A percentile compares a stretch with the other conserved stretches of the same genome.
These are phyloP conservation scores for Cossypha niveicapilla DNA, from an alignment of 2,797 vertebrate genomes.

Conservation along the genomic window DNA sequence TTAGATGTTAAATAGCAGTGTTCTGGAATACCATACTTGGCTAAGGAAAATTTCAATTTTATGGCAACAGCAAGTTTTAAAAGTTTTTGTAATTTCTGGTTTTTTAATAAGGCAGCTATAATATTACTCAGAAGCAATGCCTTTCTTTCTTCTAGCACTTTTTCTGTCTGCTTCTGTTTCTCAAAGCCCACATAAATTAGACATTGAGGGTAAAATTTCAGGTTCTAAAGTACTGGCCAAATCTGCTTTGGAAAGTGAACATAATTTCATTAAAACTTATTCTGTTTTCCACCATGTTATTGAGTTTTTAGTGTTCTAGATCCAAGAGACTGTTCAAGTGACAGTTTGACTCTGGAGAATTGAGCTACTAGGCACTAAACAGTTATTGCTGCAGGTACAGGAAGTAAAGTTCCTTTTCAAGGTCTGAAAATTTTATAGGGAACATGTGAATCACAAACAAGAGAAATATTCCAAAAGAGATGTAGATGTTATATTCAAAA, in stretches of 20 bases:
- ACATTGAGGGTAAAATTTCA: background rate
- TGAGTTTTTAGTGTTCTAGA: background rate
- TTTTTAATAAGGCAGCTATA: background rate
- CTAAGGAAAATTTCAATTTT: background rate
- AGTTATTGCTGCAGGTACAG: background rate
- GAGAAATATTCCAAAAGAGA: background rate
- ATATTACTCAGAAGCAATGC: background rate
- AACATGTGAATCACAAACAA: rapidly evolving
- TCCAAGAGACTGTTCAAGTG: background rate
- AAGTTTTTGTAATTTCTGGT: background rate
- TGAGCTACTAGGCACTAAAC: background rate
- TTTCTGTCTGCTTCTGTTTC: background rate
- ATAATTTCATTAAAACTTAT: background rate
- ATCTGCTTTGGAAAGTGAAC: background rate
- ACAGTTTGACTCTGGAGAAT: background rate
- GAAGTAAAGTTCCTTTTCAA: background rate
- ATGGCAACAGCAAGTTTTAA: background rate
- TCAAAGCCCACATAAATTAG: background rate
- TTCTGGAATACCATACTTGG: background rate
- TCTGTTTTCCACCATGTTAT: background rate
- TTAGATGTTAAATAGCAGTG: conserved; percentile 12
- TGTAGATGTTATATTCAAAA: background rate
- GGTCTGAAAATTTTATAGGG: background rate
- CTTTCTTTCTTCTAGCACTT: background rate
- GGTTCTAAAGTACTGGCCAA: background rate